Evolutionary conservation across 2,888 invertebrate species (phyloP).

Genomic region (Phortica okadai): DNA sequence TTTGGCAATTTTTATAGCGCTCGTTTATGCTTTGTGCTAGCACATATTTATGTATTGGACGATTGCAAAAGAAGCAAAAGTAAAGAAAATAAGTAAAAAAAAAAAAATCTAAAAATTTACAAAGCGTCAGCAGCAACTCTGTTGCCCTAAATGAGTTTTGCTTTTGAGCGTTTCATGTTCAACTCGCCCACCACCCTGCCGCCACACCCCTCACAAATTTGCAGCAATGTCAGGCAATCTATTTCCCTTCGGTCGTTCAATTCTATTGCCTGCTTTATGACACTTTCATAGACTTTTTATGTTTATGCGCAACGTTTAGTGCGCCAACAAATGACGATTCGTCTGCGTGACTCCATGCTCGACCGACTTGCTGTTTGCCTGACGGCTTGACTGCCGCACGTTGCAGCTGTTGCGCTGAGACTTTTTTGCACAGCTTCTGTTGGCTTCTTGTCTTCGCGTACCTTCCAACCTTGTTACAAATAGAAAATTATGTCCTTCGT

Average conservation of each 20-base stretch:
- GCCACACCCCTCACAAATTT: background rate
- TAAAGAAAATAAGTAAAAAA: background rate
- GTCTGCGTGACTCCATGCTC: background rate
- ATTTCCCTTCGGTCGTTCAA: constrained; percentile 59
- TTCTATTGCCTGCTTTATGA: constrained; percentile 71
- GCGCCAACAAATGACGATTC: constrained; percentile 41
- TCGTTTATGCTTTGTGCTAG: background rate
- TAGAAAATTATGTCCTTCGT: constrained; percentile 29
- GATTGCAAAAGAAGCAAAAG: background rate
- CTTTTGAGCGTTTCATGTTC: background rate
- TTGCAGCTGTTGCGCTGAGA: constrained; percentile 62
- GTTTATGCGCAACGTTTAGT: constrained; percentile 67
- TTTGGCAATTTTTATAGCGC: constrained; percentile 59
- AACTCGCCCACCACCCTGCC: background rate
- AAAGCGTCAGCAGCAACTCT: constrained; percentile 4
- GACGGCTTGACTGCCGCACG: background rate
- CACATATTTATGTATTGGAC: constrained; percentile 9
- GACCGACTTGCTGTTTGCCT: background rate
- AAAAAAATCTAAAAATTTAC: background rate
- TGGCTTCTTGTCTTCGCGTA: constrained; percentile 26
- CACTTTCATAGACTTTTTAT: constrained; percentile 71
- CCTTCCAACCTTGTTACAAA: constrained; percentile 1
- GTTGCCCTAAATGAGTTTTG: background rate
- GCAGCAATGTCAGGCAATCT: constrained; percentile 15
- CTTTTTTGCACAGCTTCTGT: constrained; percentile 1